Base-by-base conservation (phyloP, 2,888 invertebrate genomes). In the Unio delphinus region DNA sequence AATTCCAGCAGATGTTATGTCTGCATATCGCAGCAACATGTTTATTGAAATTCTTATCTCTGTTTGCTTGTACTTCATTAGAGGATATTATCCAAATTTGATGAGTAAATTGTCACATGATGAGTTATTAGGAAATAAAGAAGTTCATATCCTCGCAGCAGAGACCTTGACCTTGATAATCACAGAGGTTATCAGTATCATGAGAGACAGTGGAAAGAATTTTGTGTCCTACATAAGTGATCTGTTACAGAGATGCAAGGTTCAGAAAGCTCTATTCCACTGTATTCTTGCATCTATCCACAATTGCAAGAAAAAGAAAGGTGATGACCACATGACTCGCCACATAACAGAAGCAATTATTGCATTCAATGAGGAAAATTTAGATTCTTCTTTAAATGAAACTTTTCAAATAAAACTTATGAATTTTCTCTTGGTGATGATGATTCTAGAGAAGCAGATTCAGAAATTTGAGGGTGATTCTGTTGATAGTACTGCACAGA, bases 241-340 rank as follows among this genome's bases (percentile, higher is more conserved):
- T 89, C 90, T 91, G 80, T 90, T 95, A 84, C 76, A 79, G 7
- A 93, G 94, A 75, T 95, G 95, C 84, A 95, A 95, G 90, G 92
- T 96, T 64, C 96, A 96, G 89, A 95, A 95, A 87, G 94, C 95
- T 34, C 92, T 95, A 63, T 91, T 96, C 64, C 95, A 95, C 88
- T 95, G 95, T 86, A 91, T 95, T 28, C 92, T 95, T 65, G 94
- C 95, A 4, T 94, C 94, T 26, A 94, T 95, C 3, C 91, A 93
- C 83, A 92, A 92, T 70, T 69, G 75, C 18, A 79, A 84, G 45
- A 65, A 67, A 59, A 83, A 78, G 58, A 69, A 73, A 8, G 66
- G 64, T 23, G 55, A 66, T 8, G 69, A 75, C 18, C 68, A 65
- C 23, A 71, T 54, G 30, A 64, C 69, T 23, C 65, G 91, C 78